Evolutionary conservation across 2,113 vertebrate genomes (phyloP), one percentile per base, ranked within the genome.

Genomic region (Chrysochloris asiatica): DNA sequence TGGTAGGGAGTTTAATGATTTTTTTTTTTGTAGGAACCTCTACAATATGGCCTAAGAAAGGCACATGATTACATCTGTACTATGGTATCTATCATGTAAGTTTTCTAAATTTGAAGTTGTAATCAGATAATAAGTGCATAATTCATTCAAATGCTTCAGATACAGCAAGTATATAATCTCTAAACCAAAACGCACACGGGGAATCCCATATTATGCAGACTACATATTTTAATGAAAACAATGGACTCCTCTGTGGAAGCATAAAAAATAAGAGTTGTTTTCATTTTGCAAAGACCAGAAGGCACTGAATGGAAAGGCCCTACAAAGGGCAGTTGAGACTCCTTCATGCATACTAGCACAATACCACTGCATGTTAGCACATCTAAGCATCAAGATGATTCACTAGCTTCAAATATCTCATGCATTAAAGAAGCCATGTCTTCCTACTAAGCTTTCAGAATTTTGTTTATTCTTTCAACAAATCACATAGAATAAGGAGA

Each of bases 101-200:
- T 73, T 80, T 94, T 83, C 76, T 88, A 77, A 93, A 72, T 63
- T 11, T 43, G 56, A 73, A 88, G 22, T 54, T 92, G 12, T 81
- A 90, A 95, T 92, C 56, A 89, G 30, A 67, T 28, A 88, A 47
- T 19, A 13, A 56, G 50, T 59, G 6, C 36, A n/a, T 75, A 17
- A 78, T 56, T 92, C 84, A 82, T 71, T 93, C 56, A 76, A 92
- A 69, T 59, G 12, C 73, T 3, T 22, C 83, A 81, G 41, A 36
- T 67, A 90, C 83, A 56, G 21, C 36, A 77, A 81, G 21, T 69
- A 26, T n/a, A 19, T 84, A 43, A 52, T 24, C 19, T 86, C 52
- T 79, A 43, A 36, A 26, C 8, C 1, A 4, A 47, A 65, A 71
- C 71, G 2, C 33, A 59, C 38, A 17, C 48, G 33, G 17, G 6